phyloP scores from a whole-genome alignment of 2,888 invertebrate species.

The Didymodactylos carnosus region DNA sequence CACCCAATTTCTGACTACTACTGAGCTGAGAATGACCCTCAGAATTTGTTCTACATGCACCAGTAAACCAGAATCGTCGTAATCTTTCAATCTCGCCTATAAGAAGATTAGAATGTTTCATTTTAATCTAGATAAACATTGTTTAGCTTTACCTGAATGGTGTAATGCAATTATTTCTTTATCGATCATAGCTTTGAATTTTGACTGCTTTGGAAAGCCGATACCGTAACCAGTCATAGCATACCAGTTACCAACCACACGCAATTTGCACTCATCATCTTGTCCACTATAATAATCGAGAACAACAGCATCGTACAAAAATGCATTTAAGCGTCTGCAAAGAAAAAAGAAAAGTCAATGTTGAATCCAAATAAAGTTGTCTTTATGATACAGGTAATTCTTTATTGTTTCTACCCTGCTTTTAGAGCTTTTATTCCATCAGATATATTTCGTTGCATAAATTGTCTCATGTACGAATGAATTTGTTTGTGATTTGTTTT shows the following conservation, averaged over 20 bases:
- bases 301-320: slow-evolving; percentile 94
- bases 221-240: slow-evolving; percentile 93
- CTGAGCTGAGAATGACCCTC: background rate
- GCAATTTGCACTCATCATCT: slow-evolving; percentile 71
- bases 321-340: slow-evolving; percentile 67
- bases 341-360: slow-evolving; percentile 16
- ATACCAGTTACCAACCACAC: slow-evolving; percentile 93
- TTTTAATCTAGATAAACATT: too few species aligned
- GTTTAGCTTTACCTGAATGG: slow-evolving; percentile 20
- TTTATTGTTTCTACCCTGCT: slow-evolving; percentile 46
- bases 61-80: slow-evolving; percentile 79
- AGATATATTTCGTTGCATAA: slow-evolving; percentile 61
- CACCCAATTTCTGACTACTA: background rate
- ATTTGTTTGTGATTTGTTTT: slow-evolving; percentile 57
- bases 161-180: slow-evolving; percentile 25
- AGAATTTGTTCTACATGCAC: slow-evolving; percentile 29
- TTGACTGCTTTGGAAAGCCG: slow-evolving; percentile 80
- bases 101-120: background rate
- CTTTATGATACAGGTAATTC: too few species aligned
- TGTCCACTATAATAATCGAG: slow-evolving; percentile 80
- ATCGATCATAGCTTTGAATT: slow-evolving; percentile 26
- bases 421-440: slow-evolving; percentile 75
- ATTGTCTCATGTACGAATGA: slow-evolving; percentile 68
- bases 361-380: background rate
- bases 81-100: slow-evolving; percentile 63